A percentile compares a stretch with the other conserved stretches of the same genome.
Evolutionary conservation across 2,113 vertebrate species (phyloP).

Genomic region (Loxodonta africana): DNA sequence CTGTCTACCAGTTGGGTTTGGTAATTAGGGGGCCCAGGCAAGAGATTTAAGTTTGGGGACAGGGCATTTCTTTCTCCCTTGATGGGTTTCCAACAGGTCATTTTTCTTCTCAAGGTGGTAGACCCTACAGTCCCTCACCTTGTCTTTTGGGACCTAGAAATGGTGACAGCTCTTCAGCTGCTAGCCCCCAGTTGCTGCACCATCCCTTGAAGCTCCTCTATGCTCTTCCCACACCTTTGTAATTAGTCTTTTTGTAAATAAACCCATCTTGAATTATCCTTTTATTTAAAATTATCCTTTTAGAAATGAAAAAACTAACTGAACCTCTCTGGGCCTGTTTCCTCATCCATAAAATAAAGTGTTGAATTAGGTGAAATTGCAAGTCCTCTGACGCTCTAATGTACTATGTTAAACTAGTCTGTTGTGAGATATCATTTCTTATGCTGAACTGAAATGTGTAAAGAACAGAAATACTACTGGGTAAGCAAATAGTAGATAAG

Average conservation of each 20-base stretch:
- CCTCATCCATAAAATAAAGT: constrained; percentile 21
- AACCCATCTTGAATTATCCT: not conserved
- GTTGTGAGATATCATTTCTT: not conserved
- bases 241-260: constrained; percentile 46
- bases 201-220: not conserved
- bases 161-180: not conserved
- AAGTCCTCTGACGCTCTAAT: constrained; percentile 10
- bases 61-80: not conserved
- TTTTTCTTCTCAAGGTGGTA: not conserved
- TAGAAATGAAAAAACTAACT: constrained; percentile 38
- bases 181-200: not conserved
- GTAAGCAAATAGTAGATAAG: not conserved
- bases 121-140: not conserved
- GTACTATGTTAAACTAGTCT: not conserved
- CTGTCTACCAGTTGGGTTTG: not conserved
- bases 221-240: not conserved
- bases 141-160: not conserved
- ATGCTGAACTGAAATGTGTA: constrained; percentile 3
- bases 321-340: not conserved
- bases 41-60: not conserved
- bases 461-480: constrained; percentile 8
- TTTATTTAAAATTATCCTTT: not conserved
- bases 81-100: not conserved
- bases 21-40: not conserved
- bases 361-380: constrained; percentile 8